These are phyloP conservation scores for Onthophagus taurus DNA, from an alignment of 1,140 invertebrate genomes.

Conservation along the genomic window DNA sequence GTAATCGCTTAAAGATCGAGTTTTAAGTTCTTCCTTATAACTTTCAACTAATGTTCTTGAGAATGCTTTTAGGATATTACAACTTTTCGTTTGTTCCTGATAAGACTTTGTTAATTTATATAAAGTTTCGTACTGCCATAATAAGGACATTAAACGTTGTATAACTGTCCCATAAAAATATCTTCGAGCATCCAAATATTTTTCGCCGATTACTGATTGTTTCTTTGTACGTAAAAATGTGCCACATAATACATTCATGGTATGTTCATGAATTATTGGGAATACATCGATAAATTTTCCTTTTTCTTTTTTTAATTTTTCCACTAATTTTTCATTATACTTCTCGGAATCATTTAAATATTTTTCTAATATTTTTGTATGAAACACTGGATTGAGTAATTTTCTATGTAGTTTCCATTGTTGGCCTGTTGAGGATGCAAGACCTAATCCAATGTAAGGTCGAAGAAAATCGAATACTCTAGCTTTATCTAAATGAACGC, in stretches of 20 bases:
- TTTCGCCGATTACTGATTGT: slow-evolving; percentile 10
- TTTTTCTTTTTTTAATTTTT: slow-evolving; percentile 37
- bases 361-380: slow-evolving; percentile 68
- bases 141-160: too few species aligned
- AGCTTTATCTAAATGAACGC: too few species aligned
- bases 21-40: too few species aligned
- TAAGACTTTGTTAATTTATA: too few species aligned
- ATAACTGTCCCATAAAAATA: too few species aligned
- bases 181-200: too few species aligned
- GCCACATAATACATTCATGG: slow-evolving; percentile 78
- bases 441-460: too few species aligned
- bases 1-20: too few species aligned
- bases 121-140: too few species aligned
- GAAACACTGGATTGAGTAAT: slow-evolving; percentile 69
- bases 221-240: slow-evolving; percentile 29
- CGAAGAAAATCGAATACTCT: too few species aligned
- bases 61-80: slow-evolving; percentile 16
- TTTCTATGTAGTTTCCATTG: slow-evolving; percentile 64
- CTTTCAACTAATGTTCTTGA: slow-evolving; percentile 15
- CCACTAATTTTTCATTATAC: slow-evolving; percentile 53
- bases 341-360: slow-evolving; percentile 67
- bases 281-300: slow-evolving; percentile 50
- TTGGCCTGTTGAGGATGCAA: too few species aligned
- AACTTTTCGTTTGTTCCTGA: too few species aligned
- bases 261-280: slow-evolving; percentile 52